These are phyloP conservation scores for Sebastes schlegelii DNA, from an alignment of 2,113 vertebrate species.

Conservation along the genomic window DNA sequence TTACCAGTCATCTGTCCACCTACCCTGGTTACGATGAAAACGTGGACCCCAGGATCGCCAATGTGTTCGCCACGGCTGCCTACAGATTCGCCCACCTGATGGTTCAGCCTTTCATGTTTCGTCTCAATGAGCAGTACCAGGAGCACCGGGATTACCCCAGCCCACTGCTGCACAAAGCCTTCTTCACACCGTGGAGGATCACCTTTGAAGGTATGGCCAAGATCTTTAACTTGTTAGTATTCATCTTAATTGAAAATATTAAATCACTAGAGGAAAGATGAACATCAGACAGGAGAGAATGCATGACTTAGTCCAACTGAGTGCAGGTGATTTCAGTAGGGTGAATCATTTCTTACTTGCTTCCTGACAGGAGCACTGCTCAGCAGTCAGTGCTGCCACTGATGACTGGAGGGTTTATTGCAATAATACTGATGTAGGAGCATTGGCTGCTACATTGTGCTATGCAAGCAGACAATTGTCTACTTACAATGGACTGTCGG, in stretches of 20 bases:
- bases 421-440: too few species aligned
- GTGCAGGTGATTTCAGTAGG: too few species aligned
- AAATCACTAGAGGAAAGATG: background rate
- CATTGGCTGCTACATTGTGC: slow-evolving; percentile 76
- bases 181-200: slow-evolving; percentile 89
- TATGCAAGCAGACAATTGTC: slow-evolving; percentile 69
- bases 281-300: too few species aligned
- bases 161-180: slow-evolving; percentile 81
- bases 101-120: slow-evolving; percentile 85
- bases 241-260: background rate
- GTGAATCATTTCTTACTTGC: too few species aligned
- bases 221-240: background rate
- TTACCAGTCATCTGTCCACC: slow-evolving; percentile 68
- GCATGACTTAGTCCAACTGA: too few species aligned
- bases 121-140: slow-evolving; percentile 82
- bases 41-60: slow-evolving; percentile 87
- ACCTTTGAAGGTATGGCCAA: slow-evolving; percentile 84
- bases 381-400: too few species aligned
- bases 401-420: too few species aligned
- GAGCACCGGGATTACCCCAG: slow-evolving; percentile 67
- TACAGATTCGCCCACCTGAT: slow-evolving; percentile 89
- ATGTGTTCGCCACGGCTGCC: slow-evolving; percentile 88
- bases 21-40: slow-evolving; percentile 84
- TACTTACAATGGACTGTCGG: too few species aligned
- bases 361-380: too few species aligned